Evolutionary conservation across 1,140 invertebrate species (phyloP), one percentile per base, ranked within the genome.

Genomic region (Drosophila sturtevanti): DNA sequence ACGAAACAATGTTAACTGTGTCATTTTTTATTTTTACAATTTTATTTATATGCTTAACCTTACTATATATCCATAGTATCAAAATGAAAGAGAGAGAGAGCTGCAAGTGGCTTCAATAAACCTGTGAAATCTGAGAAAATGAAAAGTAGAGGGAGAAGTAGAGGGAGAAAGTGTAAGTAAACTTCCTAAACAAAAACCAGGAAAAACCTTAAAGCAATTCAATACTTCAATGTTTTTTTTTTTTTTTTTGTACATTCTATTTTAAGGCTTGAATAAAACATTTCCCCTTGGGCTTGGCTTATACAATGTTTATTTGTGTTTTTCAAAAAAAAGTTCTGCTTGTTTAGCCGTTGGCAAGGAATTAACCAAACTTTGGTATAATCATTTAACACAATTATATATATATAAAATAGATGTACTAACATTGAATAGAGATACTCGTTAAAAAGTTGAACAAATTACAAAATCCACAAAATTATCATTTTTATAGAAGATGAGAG

Each of bases 281-380:
- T 34, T 44, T 6, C 16, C 16, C 41, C 16, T 10, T 16, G 38
- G 24, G 52, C 11, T 10, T 16, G 38, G 24, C 24, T 11, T 31
- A 7, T 6, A 6, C 27, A 31, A 31, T 14, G 52, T 9, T n/a
- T 55, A 41, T 55, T 16, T 16, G 12, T 14, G 27, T 9, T 55
- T 31, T 3, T 34, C 14, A 27, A 1, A 34, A 18, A 27, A 1
- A 34, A 18, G 27, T 56, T 56, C 1, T 35, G 27, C 2, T 10
- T 55, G 16, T 44, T 14, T 55, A 7, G 27, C 52, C 31, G 12
- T 12, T 12, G 16, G 41, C 16, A 35, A 34, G 14, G 54, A 11
- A 34, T 56, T 56, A 56, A 56, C 27, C 27, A 35, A 56, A n/a
- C 54, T 56, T 56, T 18, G 54, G 14, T 6, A 34, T 11, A 56